Percentiles rank a stretch among this genome's conserved stretches.
These are phyloP conservation scores for Macaria notata DNA, from an alignment of 2,888 invertebrate species.

Conservation along the genomic window DNA sequence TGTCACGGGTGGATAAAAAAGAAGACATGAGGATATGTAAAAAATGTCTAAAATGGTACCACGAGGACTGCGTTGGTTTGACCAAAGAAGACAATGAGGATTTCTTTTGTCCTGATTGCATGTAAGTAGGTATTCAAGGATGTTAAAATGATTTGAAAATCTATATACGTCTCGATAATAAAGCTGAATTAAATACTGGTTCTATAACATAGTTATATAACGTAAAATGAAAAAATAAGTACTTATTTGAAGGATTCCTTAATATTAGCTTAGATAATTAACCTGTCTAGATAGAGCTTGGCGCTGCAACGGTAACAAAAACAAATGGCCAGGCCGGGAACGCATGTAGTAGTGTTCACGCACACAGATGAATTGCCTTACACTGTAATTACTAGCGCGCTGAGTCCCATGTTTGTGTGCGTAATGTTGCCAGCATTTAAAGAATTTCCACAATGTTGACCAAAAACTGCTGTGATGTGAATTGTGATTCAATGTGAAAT, in stretches of 20 bases:
- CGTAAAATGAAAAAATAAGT: not conserved
- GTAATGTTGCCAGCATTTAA: no score
- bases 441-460: no score
- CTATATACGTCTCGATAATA: not conserved
- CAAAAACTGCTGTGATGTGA: no score
- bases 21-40: conserved; percentile 12
- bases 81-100: conserved; percentile 16
- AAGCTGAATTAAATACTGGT: not conserved
- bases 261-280: not conserved
- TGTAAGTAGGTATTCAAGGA: no score
- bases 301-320: no score
- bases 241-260: not conserved
- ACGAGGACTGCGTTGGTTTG: conserved; percentile 23
- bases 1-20: conserved; percentile 11
- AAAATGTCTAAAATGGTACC: conserved; percentile 20
- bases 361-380: no score
- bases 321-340: no score
- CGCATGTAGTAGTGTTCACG: no score
- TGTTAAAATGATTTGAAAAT: conserved; percentile 9
- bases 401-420: no score
- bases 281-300: no score
- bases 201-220: not conserved
- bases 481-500: no score
- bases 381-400: no score
- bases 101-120: conserved; percentile 19